Base-by-base conservation (phyloP, 1,140 invertebrate species). In the Phymorhynchus buccinoides region DNA sequence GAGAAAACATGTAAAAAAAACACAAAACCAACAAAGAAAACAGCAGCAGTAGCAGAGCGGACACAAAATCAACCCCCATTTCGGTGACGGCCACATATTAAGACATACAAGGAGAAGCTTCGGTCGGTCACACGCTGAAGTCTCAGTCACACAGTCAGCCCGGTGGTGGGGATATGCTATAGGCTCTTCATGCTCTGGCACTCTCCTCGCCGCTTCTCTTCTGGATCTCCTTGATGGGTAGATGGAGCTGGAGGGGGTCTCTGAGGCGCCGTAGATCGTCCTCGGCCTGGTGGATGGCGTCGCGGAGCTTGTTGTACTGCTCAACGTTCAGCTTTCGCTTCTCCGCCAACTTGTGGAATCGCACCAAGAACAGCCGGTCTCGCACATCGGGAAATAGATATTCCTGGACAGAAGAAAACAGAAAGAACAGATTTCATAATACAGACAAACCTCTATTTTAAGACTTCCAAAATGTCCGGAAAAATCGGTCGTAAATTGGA, bases 301-400 rank as follows among this genome's bases (percentile, higher is more conserved):
- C 95, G 91, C 96, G 97, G 41, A 99, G 94, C 82, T 88, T 30
- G 86, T 94, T 94, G 88, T 93, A 99, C 37, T 96, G 94, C 41
- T 96, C 94, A 39, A 99, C 94, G 92, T 99, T 96, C 27, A 99
- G 95, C 12, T 97, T 96, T 0, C 95, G 90, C 91, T 97, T 97
- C 89, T 95, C 95, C 78, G 97, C 97, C 88, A 96, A 96, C 91
- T 97, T 98, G 93, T 99, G 96, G 84, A 99, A 95, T 39, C 95
- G 95, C 37, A 98, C 93, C 32, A 99, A 94, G 90, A 96, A 97
- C 91, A 98, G 96, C 39, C 98, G 95, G 89, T 98, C 96, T 89
- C 96, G 95, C 0, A 98, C 97, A 87, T 98, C 97, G 16, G 96
- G 96, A 88, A 98, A 95, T 87, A 97, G 95, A 93, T 99, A 99